Conservation (phyloP, 2,888 invertebrate genomes). For the Gymnoscelis rufifasciata region DNA sequence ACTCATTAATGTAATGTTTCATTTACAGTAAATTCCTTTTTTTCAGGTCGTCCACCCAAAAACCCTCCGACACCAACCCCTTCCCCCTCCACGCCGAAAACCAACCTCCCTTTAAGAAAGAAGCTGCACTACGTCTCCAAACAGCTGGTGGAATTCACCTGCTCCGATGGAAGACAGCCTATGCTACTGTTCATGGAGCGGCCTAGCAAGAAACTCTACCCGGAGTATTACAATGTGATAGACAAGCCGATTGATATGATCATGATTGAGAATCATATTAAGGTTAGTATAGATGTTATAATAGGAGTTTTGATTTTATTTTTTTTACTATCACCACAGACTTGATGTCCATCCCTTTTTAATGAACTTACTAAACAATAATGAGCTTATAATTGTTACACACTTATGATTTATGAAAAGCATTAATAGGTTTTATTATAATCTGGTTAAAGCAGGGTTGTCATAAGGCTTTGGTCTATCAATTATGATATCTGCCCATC, state of each 20-base stretch:
- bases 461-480: too few relatives aligned
- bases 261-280: constrained; percentile 94
- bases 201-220: constrained; percentile 95
- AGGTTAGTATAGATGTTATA: constrained; percentile 65
- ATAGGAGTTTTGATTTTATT: too few relatives aligned
- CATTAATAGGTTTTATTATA: too few relatives aligned
- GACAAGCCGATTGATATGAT: constrained; percentile 96
- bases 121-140: constrained; percentile 89
- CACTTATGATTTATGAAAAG: too few relatives aligned
- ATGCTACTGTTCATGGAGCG: constrained; percentile 97
- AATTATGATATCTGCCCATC: too few relatives aligned
- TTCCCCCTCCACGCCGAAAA: constrained; percentile 40
- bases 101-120: constrained; percentile 85
- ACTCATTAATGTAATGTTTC: too few relatives aligned
- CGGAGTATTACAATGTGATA: constrained; percentile 97
- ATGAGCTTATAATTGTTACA: too few relatives aligned
- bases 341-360: too few relatives aligned
- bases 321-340: too few relatives aligned
- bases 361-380: too few relatives aligned
- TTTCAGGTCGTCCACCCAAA: constrained; percentile 63
- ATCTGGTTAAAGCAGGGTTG: too few relatives aligned
- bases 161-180: constrained; percentile 87
- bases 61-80: constrained; percentile 46
- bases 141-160: constrained; percentile 69
- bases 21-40: too few relatives aligned